These are phyloP conservation scores for Phalacrocorax aristotelis DNA, from an alignment of 2,113 vertebrate genomes.

Conservation along the genomic window DNA sequence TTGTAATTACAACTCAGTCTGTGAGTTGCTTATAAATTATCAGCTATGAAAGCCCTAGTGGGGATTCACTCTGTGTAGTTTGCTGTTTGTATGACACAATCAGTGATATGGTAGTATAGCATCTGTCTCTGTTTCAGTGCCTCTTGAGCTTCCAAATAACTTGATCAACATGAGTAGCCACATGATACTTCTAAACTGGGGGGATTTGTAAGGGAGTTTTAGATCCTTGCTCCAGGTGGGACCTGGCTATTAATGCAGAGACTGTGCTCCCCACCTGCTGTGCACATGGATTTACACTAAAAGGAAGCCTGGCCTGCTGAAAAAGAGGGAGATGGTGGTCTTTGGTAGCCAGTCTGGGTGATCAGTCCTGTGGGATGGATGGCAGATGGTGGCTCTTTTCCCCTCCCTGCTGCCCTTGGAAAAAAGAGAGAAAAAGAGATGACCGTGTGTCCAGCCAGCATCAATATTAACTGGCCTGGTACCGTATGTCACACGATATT, in stretches of 20 bases:
- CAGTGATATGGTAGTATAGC: background rate
- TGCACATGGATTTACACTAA: too few relatives aligned
- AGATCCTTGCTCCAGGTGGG: background rate
- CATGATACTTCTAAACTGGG: background rate
- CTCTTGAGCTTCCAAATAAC: background rate
- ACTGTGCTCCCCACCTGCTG: background rate
- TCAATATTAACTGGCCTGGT: background rate
- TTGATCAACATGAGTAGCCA: background rate
- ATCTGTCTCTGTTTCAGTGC: background rate
- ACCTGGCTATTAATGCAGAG: background rate
- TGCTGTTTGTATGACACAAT: background rate
- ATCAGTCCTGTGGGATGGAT: background rate
- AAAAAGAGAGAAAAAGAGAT: background rate
- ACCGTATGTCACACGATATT: background rate
- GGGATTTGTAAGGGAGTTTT: background rate
- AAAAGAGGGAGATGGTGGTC: background rate
- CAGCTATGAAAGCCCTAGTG: background rate
- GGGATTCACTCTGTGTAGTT: background rate
- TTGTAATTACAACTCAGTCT: conserved; percentile 7
- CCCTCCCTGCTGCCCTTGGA: rapidly evolving
- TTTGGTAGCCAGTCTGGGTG: background rate
- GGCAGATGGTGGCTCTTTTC: background rate
- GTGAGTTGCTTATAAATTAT: background rate
- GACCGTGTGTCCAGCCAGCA: background rate
- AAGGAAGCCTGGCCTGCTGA: background rate